These are phyloP conservation scores for Pseudotriccus pelzelni DNA, from an alignment of 2,797 vertebrate genomes.

Conservation along the genomic window DNA sequence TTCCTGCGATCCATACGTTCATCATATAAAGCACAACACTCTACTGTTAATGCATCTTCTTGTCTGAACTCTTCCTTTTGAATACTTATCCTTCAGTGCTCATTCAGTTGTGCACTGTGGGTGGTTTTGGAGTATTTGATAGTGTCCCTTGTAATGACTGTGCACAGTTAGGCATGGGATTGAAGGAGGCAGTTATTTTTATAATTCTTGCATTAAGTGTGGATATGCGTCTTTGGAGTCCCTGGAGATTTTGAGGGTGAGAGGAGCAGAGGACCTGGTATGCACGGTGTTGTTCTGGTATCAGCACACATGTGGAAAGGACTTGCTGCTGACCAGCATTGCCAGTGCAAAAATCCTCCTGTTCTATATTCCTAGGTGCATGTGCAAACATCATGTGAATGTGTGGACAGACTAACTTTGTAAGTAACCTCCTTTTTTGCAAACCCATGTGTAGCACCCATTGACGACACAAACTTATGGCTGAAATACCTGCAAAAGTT, in stretches of 20 bases:
- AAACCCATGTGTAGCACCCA: not conserved
- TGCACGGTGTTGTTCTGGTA: not conserved
- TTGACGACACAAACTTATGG: not conserved
- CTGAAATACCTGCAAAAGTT: not conserved
- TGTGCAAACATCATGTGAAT: not conserved
- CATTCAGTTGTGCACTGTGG: not conserved
- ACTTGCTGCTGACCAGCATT: not conserved
- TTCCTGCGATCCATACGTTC: not conserved
- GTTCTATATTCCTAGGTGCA: not conserved
- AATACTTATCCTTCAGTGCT: not conserved
- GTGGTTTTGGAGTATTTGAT: not conserved
- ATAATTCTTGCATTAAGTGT: not conserved
- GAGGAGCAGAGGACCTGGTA: not conserved
- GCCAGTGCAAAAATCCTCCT: not conserved
- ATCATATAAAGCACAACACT: not conserved
- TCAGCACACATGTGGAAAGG: not conserved
- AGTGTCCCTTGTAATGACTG: not conserved
- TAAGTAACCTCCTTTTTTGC: not conserved
- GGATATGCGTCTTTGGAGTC: not conserved
- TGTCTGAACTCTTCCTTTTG: not conserved
- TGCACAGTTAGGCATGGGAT: not conserved
- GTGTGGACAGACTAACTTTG: not conserved
- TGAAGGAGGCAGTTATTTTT: not conserved
- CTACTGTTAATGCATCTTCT: not conserved
- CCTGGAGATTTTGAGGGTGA: not conserved